Evolutionary conservation across 2,888 invertebrate species (phyloP).

Genomic region (Cybosia mesomella): DNA sequence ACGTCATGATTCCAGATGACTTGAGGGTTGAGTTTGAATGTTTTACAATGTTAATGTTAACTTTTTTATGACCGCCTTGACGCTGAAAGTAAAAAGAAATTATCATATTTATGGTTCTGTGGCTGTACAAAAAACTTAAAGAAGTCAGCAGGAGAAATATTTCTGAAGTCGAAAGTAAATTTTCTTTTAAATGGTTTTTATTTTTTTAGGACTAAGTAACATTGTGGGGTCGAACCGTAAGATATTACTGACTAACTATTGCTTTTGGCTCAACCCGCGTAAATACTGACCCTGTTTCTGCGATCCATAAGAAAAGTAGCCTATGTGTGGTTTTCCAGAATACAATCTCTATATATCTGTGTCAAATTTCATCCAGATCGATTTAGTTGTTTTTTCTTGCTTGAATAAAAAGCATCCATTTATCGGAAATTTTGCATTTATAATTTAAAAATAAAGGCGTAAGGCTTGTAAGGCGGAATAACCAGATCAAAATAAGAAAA

Average conservation of each 20-base stretch:
- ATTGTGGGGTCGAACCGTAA: not conserved
- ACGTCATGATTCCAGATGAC: not conserved
- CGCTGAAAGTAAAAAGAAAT: constrained; percentile 1
- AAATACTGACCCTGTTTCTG: no score
- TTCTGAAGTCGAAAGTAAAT: constrained; percentile 1
- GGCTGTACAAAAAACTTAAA: not conserved
- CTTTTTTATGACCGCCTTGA: not conserved
- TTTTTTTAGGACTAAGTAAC: constrained; percentile 1
- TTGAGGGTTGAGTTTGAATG: not conserved
- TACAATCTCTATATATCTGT: no score
- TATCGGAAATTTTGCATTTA: no score
- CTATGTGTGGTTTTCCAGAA: no score
- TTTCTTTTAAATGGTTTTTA: not conserved
- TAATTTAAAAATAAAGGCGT: no score
- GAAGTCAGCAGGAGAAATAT: no score
- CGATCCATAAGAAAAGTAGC: no score
- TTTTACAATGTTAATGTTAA: not conserved
- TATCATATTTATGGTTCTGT: not conserved
- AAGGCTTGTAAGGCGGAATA: no score
- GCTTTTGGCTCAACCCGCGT: not conserved
- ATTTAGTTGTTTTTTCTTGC: no score
- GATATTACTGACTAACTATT: not conserved
- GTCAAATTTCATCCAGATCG: no score
- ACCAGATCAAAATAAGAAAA: no score
- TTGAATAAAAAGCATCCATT: no score